These are phyloP conservation scores for Andricus grossulariae DNA, from an alignment of 1,140 invertebrate genomes.

Conservation along the genomic window DNA sequence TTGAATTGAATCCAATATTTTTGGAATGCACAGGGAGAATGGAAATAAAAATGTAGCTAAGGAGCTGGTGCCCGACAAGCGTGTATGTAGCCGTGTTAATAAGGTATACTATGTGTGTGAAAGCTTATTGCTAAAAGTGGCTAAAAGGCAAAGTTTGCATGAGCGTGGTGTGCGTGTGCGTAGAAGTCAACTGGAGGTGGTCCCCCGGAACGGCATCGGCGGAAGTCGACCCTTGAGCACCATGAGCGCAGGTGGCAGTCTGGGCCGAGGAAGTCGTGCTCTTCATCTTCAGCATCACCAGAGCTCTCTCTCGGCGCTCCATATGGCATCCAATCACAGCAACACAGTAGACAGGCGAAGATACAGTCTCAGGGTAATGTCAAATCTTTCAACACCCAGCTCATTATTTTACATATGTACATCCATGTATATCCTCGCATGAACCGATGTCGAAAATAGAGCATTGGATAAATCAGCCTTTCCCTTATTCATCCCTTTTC, in stretches of 20 bases:
- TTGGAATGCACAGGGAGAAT: not conserved
- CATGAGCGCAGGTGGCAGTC: conserved; percentile 68
- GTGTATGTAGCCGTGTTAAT: conserved; percentile 69
- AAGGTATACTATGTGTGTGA: conserved; percentile 60
- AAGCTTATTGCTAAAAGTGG: conserved; percentile 39
- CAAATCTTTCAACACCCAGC: conserved; percentile 34
- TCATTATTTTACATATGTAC: not conserved
- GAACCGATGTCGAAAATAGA: not conserved
- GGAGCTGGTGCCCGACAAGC: conserved; percentile 48
- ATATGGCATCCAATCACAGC: conserved; percentile 67
- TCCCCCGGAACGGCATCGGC: conserved; percentile 68
- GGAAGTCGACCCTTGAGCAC: conserved; percentile 69
- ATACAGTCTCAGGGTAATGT: conserved; percentile 74
- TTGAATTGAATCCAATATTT: no score
- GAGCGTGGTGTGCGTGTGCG: conserved; percentile 68
- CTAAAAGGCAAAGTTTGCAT: conserved; percentile 65
- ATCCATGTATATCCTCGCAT: conserved; percentile 12
- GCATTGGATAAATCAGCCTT: not conserved
- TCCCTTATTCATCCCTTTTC: no score
- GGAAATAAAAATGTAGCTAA: not conserved
- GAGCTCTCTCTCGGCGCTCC: conserved; percentile 70
- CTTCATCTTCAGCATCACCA: conserved; percentile 71
- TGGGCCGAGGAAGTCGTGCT: conserved; percentile 69
- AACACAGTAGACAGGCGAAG: conserved; percentile 71
- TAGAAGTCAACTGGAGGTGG: conserved; percentile 75